Evolutionary conservation across 1,140 invertebrate species (phyloP).

Genomic region (Ruditapes philippinarum): DNA sequence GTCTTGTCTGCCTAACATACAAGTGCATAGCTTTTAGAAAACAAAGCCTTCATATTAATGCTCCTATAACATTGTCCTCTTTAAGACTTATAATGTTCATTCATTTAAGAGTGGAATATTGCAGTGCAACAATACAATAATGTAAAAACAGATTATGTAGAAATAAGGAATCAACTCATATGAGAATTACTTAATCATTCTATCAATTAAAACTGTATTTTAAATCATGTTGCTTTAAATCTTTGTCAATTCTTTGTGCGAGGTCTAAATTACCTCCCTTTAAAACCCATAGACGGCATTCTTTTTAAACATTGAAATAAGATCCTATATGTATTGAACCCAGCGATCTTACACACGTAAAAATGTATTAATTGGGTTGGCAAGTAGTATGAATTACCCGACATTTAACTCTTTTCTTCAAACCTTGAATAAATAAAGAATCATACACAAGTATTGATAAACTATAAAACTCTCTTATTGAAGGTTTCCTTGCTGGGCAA

Average conservation of each 20-base stretch:
- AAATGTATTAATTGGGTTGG: background rate
- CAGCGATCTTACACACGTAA: background rate
- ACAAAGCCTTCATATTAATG: too few species aligned
- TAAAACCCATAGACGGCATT: background rate
- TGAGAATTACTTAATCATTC: too few species aligned
- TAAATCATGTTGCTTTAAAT: too few species aligned
- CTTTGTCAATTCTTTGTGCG: too few species aligned
- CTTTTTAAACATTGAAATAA: background rate
- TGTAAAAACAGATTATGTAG: too few species aligned
- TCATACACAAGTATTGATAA: slow-evolving; percentile 3
- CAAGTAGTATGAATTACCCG: slow-evolving; percentile 6
- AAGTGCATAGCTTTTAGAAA: too few species aligned
- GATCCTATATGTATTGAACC: background rate
- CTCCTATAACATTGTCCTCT: too few species aligned
- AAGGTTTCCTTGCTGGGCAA: background rate
- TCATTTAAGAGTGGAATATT: too few species aligned
- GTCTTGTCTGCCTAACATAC: background rate
- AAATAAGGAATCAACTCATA: too few species aligned
- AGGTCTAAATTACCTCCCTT: slow-evolving; percentile 6
- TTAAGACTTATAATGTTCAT: too few species aligned
- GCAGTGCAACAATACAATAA: too few species aligned
- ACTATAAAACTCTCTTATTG: background rate
- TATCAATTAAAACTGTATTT: too few species aligned
- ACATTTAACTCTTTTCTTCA: background rate
- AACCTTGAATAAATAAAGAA: background rate